Conservation (phyloP, 2,888 invertebrate genomes). For the Endotricha flammealis region DNA sequence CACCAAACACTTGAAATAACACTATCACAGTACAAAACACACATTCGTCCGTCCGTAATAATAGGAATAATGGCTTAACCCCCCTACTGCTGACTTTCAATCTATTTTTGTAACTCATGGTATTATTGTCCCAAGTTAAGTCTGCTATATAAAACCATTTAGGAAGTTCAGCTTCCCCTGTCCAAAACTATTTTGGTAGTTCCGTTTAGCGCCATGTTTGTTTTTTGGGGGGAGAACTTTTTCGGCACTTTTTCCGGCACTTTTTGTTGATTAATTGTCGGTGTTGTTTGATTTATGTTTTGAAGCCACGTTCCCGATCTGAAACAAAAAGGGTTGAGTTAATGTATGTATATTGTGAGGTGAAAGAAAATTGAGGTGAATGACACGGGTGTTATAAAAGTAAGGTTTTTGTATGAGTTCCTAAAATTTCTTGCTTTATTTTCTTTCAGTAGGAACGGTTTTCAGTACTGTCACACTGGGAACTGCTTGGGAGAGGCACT, state of each 20-base stretch:
- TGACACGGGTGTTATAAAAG: no score
- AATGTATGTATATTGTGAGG: no score
- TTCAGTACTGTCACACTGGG: no score
- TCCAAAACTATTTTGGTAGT: conserved; percentile 40
- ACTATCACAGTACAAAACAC: conserved; percentile 27
- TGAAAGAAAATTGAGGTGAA: no score
- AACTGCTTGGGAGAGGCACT: no score
- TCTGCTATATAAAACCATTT: conserved; percentile 59
- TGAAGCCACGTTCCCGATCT: conserved; percentile 32
- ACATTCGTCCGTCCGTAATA: conserved; percentile 53
- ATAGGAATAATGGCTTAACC: conserved; percentile 55
- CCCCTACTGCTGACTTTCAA: conserved; percentile 54
- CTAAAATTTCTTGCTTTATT: no score
- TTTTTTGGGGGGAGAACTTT: conserved; percentile 40
- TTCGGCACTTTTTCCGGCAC: no score
- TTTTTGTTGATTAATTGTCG: conserved; percentile 38
- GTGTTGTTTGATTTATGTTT: conserved; percentile 23
- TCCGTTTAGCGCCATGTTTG: conserved; percentile 54
- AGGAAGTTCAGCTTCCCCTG: conserved; percentile 49
- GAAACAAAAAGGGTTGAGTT: conserved; percentile 57
- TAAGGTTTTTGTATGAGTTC: no score
- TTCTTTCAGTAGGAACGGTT: no score
- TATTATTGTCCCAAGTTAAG: conserved; percentile 32
- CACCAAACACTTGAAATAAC: conserved; percentile 43
- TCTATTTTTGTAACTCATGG: conserved; percentile 38